Conservation (phyloP, 2,113 vertebrate genomes). For the Ctenodactylus gundi region DNA sequence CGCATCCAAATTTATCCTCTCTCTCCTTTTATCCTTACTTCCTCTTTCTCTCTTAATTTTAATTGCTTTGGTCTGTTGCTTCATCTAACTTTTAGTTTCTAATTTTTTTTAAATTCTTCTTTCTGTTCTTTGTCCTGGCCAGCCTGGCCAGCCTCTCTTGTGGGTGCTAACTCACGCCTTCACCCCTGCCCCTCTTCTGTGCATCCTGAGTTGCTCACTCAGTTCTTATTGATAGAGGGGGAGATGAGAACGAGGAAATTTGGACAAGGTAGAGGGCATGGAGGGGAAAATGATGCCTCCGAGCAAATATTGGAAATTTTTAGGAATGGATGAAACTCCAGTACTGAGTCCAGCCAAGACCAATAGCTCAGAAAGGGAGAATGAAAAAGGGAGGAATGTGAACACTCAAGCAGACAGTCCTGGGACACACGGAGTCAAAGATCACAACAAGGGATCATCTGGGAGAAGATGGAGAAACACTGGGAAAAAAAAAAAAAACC, state of each 20-base stretch:
- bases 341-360: slow-evolving; percentile 6
- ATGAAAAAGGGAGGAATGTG: neutral
- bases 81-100: slow-evolving; percentile 20
- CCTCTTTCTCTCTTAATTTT: neutral
- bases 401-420: neutral
- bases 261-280: neutral
- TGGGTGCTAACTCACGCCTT: slow-evolving; percentile 62
- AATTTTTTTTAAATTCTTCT: neutral
- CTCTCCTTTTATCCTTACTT: neutral
- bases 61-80: neutral
- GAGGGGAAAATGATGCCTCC: neutral
- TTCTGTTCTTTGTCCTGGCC: slow-evolving; percentile 34
- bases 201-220: neutral
- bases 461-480: neutral
- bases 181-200: neutral
- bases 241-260: neutral
- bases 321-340: slow-evolving; percentile 24
- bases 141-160: neutral
- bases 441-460: neutral
- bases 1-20: neutral
- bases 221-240: neutral
- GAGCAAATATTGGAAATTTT: slow-evolving; percentile 14
- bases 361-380: slow-evolving; percentile 31
- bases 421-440: neutral
- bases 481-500: neutral